Base-by-base conservation (phyloP, 2,113 vertebrate species). In the Chionomys nivalis region DNA sequence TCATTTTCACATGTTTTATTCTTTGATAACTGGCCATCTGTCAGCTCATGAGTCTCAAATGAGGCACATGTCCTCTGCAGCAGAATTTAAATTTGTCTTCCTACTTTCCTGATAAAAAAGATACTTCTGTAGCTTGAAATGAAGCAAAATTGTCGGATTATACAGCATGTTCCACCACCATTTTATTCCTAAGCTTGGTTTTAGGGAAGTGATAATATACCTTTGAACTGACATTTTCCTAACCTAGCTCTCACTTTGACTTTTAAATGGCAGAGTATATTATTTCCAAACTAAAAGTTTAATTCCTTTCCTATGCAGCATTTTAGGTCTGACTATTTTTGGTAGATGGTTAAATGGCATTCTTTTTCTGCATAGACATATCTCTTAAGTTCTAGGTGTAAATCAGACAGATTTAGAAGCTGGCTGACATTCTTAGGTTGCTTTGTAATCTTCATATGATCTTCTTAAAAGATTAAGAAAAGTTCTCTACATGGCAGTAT, bases 1-100 rank as follows among this genome's bases (percentile, higher is more conserved):
- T 95, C 96, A 94, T 97, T 97, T 96, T 97, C 95, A 96, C 94
- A 91, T 97, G 92, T 97, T 96, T 94, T 96, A 96, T 95, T 97
- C 96, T 96, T 95, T 96, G 93, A 90, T 96, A 90, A 96, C 92
- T 94, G 86, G 92, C 97, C 97, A 96, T 97, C 97, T 97, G 96
- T 97, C 83, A 82, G 77, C 90, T 94, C 90, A 75, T 90, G 93
- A 95, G 94, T 89, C 82, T 96, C 72, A 68, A 85, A 93, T 63
- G 95, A 93, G 77, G 87, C 92, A 81, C 76, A 81, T 86, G 72
- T 94, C 91, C 88, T 96, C 70, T 79, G 89, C 28, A 52, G 70
- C 63, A 91, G 78, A 91, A 94, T 91, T 94, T 76, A 77, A 75
- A 77, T 89, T n/a, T 89, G 72, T 90, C n/a, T 87, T 77, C 76